Evolutionary conservation across 2,113 vertebrate species (phyloP), one percentile per base, ranked within the genome.

Genomic region (Talpa occidentalis): DNA sequence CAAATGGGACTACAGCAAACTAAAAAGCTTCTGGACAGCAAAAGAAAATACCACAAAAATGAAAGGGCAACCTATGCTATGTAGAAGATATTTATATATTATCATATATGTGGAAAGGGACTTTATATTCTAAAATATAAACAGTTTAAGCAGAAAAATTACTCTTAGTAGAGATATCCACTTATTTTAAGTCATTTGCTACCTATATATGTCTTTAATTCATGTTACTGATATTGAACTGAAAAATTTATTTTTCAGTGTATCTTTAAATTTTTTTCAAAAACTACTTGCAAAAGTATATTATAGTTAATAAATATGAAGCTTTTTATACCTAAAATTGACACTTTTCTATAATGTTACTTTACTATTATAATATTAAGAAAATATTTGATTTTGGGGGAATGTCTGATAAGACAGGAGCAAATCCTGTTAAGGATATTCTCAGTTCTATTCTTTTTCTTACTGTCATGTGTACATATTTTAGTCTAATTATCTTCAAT

Each of bases 391-490:
- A 93, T 88, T 79, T n/a, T 93, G 47, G 86, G 62, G 54, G 72
- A 24, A 24, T 56, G 10, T 10, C 47, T 84, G 54, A 22, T 89
- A 79, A 94, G 32, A 35, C 54, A 35, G 52, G 59, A 83, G 24
- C n/a, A 86, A 83, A 83, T 93, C 91, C n/a, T 96, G 26, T 60
- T 74, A 87, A 79, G 30, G 60, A 82, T 40, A 74, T 47, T 86
- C n/a, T n/a, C 30, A 88, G 26, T 88, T 74, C 49, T 69, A 26
- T 60, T 44, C 76, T 74, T 86, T 87, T 77, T 73, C 69, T 80
- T 88, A 76, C 28, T 28, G 26, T 6, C 64, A 87, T 64, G 35
- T 74, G 3, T 70, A 92, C 60, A 87, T 87, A 91, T 81, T 56
- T 92, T 44, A 90, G 56, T 87, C 30, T n/a, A 77, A 88, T 79